phyloP scores from a whole-genome alignment of 2,888 invertebrate genomes.

The Apantesis nais region DNA sequence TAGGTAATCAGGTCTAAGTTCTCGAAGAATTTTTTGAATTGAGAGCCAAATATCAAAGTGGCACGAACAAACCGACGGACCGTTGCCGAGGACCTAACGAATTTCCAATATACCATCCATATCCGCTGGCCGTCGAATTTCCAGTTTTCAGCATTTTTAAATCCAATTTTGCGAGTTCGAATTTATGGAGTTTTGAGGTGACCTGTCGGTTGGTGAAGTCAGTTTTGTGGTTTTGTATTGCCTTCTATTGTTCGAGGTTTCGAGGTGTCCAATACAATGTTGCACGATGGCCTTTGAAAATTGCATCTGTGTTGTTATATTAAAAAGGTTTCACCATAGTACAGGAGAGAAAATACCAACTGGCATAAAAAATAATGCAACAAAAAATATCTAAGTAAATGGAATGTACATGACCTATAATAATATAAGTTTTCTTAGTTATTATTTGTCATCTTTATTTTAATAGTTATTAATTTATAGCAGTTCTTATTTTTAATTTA shows the following conservation, averaged over 20 bases:
- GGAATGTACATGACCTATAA: too few relatives aligned
- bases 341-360: not conserved
- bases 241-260: conserved; percentile 31
- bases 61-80: conserved; percentile 11
- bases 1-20: not conserved
- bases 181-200: conserved; percentile 48
- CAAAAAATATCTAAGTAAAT: not conserved
- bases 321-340: not conserved
- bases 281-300: conserved; percentile 8
- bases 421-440: too few relatives aligned
- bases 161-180: conserved; percentile 51
- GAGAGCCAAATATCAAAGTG: conserved; percentile 25
- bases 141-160: conserved; percentile 55
- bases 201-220: conserved; percentile 34
- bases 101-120: conserved; percentile 35
- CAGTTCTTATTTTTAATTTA: too few relatives aligned
- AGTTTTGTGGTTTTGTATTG: conserved; percentile 34
- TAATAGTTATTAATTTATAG: too few relatives aligned
- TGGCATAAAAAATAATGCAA: too few relatives aligned
- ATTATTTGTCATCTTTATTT: too few relatives aligned
- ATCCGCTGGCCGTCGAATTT: conserved; percentile 31
- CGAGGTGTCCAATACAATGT: conserved; percentile 17
- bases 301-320: not conserved
- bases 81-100: conserved; percentile 26
- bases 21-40: not conserved